A percentile compares a stretch with the other conserved stretches of the same genome.
Evolutionary conservation across 1,140 invertebrate species (phyloP).

Genomic region (Temnothorax longispinosus): DNA sequence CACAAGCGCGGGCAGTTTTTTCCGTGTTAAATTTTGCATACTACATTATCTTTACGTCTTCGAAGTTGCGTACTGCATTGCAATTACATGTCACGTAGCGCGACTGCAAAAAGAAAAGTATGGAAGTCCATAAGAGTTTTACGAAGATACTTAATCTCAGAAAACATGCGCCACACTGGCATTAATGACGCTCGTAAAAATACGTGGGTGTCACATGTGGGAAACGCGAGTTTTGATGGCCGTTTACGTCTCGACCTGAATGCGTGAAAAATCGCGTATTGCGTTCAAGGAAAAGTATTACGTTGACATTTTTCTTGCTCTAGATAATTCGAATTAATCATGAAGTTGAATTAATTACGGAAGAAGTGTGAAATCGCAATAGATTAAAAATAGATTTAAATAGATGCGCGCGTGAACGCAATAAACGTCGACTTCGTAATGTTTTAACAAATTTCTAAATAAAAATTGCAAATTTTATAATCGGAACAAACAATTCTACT

Average conservation of each 20-base stretch:
- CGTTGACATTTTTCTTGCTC: constrained; percentile 14
- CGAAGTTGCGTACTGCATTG: background rate
- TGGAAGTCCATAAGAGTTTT: constrained; percentile 25
- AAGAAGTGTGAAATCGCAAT: background rate
- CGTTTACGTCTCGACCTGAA: background rate
- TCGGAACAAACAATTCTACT: background rate
- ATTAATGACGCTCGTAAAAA: constrained; percentile 52
- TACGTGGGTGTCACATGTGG: constrained; percentile 25
- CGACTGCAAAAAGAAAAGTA: constrained; percentile 11
- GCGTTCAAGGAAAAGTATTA: background rate
- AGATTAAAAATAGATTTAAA: background rate
- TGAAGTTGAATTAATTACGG: background rate
- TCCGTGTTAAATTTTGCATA: constrained; percentile 25
- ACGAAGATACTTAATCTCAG: constrained; percentile 45
- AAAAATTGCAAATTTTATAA: background rate
- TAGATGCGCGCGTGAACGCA: background rate
- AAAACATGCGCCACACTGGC: constrained; percentile 31
- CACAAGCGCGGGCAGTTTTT: background rate
- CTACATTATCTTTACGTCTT: constrained; percentile 1
- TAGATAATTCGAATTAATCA: background rate
- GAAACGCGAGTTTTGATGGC: constrained; percentile 5
- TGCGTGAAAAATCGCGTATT: constrained; percentile 8
- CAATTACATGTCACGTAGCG: background rate
- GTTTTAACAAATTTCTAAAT: background rate
- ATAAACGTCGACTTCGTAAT: background rate